Percentiles rank a stretch among this genome's conserved stretches.
Conservation (phyloP, 2,113 vertebrate genomes). For the Peucedramus taeniatus region DNA sequence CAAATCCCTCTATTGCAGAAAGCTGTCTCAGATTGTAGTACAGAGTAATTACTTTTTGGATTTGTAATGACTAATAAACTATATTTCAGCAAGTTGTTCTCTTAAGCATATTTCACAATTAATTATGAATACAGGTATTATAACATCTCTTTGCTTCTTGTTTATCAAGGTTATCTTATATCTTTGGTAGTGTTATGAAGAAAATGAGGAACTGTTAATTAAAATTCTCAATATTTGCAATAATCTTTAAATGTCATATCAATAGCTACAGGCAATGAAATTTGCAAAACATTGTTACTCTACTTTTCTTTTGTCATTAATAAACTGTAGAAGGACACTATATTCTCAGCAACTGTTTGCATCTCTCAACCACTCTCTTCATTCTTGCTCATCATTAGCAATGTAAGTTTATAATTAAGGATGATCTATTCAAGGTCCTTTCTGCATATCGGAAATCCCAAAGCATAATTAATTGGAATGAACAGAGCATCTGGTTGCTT, state of each 20-base stretch:
- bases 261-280: neutral
- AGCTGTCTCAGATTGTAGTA: neutral
- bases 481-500: conserved; percentile 26
- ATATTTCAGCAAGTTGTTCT: neutral
- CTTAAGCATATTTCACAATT: neutral
- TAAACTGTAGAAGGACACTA: neutral
- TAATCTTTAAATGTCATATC: neutral
- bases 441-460: conserved; percentile 31
- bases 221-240: neutral
- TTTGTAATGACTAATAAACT: neutral
- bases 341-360: neutral
- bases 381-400: neutral
- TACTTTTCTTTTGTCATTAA: neutral
- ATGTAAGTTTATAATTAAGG: neutral
- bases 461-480: conserved; percentile 23
- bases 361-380: neutral
- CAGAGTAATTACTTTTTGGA: neutral
- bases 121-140: neutral
- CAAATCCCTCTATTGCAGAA: neutral
- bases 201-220: neutral
- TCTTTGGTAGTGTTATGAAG: neutral
- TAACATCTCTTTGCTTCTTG: neutral
- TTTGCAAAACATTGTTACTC: neutral
- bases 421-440: conserved; percentile 9
- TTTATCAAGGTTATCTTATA: neutral